Percentiles rank a stretch among this genome's conserved stretches.
Evolutionary conservation across 2,113 vertebrate genomes (phyloP).

Genomic region (Gobius niger): DNA sequence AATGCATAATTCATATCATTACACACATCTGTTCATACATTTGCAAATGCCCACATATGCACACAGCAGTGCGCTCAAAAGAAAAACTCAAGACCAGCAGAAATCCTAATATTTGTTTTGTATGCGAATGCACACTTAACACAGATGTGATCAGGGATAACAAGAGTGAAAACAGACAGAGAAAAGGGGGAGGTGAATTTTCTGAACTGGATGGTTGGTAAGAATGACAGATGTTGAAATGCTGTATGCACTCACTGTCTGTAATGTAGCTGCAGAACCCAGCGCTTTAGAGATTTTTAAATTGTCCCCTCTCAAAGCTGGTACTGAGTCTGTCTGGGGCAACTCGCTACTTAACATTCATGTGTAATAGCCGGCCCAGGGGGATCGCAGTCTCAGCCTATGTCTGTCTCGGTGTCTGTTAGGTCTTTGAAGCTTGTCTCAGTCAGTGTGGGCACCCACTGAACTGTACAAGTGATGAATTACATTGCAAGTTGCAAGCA

Average conservation of each 20-base stretch:
- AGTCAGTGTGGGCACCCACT: conserved; percentile 37
- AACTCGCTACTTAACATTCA: conserved; percentile 63
- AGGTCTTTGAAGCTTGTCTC: conserved; percentile 48
- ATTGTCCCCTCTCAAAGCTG: conserved; percentile 33
- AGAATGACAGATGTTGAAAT: conserved; percentile 37
- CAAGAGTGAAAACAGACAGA: conserved; percentile 21
- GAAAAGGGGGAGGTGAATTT: conserved; percentile 49
- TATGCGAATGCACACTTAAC: conserved; percentile 52
- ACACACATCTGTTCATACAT: conserved; percentile 35
- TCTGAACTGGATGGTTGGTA: conserved; percentile 19
- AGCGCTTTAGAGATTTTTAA: conserved; percentile 25
- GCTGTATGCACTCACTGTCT: background rate
- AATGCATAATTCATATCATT: conserved; percentile 59
- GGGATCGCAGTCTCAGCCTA: conserved; percentile 46
- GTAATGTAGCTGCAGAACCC: conserved; percentile 11
- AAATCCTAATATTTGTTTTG: conserved; percentile 65
- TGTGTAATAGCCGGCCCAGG: conserved; percentile 48
- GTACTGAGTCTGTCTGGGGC: conserved; percentile 52
- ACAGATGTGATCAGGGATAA: conserved; percentile 44
- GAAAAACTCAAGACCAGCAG: conserved; percentile 44
- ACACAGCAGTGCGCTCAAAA: conserved; percentile 27
- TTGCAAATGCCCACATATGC: conserved; percentile 27
- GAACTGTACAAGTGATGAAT: conserved; percentile 39
- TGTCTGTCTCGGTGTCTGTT: conserved; percentile 46
- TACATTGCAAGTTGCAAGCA: conserved; percentile 20